Base-by-base conservation (phyloP, 2,113 vertebrate species). In the Semicossyphus pulcher region DNA sequence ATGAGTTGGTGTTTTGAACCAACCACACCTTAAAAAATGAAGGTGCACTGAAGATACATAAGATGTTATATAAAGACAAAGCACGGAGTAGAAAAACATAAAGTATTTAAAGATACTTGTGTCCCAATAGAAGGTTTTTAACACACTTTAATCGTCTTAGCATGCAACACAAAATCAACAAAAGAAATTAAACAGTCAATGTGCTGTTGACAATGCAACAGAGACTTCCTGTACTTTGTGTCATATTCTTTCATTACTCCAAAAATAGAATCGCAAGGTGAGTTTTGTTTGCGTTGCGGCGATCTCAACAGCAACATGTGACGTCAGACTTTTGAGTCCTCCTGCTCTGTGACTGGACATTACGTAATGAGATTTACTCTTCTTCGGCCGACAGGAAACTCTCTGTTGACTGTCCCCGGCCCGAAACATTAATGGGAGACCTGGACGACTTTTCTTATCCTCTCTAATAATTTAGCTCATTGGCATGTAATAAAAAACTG, bases 291-390 rank as follows among this genome's bases (percentile, higher is more conserved):
- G 48, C 53, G 15, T 78, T 72, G 71, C 58, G 36, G 16, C 52
- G 67, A 20, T 52, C 20, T 51, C 60, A 61, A 21, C 34, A 37
- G 66, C 57, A 70, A 80, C 72, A 63, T 63, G 58, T 88, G 76
- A 87, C 62, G 62, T 86, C 81, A 72, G 61, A 31, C 76, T 7
- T 84, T 83, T 77, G 70, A 87, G 83, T 79, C 72, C 74, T 82
- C 58, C 72, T 51, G 66, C 42, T 74, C 48, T 49, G 54, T 69
- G 66, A 72, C 84, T 63, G 63, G 54, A 72, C 29, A 18, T 92
- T 87, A 71, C 77, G 70, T 89, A 90, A 91, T 60, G 66, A 84
- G 89, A 89, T 91, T 89, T 72, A 79, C 64, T 69, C 44, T 29
- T 61, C 67, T n/a, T 75, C 56, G 41, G 18, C 65, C 18, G 4